These are phyloP conservation scores for Peromyscus polionotus DNA, from an alignment of 2,113 vertebrate genomes.

Conservation along the genomic window DNA sequence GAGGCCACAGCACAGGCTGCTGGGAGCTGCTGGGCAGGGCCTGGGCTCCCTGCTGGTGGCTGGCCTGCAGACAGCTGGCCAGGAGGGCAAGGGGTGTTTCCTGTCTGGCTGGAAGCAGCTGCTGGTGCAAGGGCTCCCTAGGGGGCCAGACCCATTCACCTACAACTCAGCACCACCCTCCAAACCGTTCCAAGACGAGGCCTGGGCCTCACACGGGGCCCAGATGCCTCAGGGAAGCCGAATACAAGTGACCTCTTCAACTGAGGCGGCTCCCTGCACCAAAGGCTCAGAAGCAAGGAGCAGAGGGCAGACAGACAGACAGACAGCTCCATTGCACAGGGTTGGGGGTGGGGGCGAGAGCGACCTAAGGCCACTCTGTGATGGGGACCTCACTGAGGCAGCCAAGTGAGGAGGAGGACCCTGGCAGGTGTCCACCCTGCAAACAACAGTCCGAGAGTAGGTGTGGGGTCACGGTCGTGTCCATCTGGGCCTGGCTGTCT, in stretches of 20 bases:
- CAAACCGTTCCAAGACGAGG: not conserved
- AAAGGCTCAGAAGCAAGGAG: not conserved
- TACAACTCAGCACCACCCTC: slow-evolving; percentile 55
- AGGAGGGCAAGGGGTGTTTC: not conserved
- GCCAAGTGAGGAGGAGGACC: not conserved
- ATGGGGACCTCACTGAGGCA: not conserved
- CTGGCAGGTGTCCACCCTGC: not conserved
- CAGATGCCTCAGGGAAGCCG: not conserved
- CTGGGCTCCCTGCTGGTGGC: not conserved
- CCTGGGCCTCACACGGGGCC: not conserved
- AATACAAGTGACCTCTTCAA: not conserved
- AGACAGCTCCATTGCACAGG: not conserved
- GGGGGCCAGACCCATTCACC: not conserved
- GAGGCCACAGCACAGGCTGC: not conserved
- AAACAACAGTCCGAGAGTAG: not conserved
- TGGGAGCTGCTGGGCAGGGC: not conserved
- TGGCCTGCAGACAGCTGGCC: slow-evolving; percentile 22
- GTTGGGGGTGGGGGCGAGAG: not conserved
- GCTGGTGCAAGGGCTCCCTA: not conserved
- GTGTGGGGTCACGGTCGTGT: not conserved
- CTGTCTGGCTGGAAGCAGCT: not conserved
- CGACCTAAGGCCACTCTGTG: not conserved
- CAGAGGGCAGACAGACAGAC: not conserved
- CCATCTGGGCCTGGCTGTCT: not conserved
- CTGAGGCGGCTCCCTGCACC: not conserved